Percentiles rank a stretch among this genome's conserved stretches.
phyloP scores from a whole-genome alignment of 2,888 invertebrate genomes.

The Caenorhabditis wallacei region DNA sequence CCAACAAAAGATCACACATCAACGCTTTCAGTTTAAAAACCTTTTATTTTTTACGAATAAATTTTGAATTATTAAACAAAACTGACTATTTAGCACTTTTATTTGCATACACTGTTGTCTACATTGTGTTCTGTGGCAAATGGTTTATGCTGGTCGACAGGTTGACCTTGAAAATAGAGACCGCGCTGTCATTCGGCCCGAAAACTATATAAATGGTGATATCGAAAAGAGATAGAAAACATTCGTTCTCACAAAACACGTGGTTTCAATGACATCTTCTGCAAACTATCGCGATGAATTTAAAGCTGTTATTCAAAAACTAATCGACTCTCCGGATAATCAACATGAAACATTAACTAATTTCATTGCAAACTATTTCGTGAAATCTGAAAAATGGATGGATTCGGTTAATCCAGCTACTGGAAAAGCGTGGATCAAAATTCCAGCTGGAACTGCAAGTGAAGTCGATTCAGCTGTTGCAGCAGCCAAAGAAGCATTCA shows the following conservation, averaged over 20 bases:
- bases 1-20: slow-evolving; percentile 48
- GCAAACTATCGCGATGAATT: slow-evolving; percentile 43
- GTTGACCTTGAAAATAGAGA: slow-evolving; percentile 53
- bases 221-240: slow-evolving; percentile 31
- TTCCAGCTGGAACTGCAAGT: slow-evolving; percentile 84
- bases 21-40: slow-evolving; percentile 34
- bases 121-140: slow-evolving; percentile 25
- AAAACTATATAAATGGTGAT: slow-evolving; percentile 36
- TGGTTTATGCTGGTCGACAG: slow-evolving; percentile 13
- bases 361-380: slow-evolving; percentile 73
- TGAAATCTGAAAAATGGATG: slow-evolving; percentile 55
- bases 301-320: slow-evolving; percentile 46
- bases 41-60: slow-evolving; percentile 12
- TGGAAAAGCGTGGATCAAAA: slow-evolving; percentile 75
- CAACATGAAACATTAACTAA: slow-evolving; percentile 70
- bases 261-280: slow-evolving; percentile 23
- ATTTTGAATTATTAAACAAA: slow-evolving; percentile 8
- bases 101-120: slow-evolving; percentile 24
- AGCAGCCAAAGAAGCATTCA: slow-evolving; percentile 85
- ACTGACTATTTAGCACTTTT: not conserved
- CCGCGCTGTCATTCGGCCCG: slow-evolving; percentile 5
- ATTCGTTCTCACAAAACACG: slow-evolving; percentile 14
- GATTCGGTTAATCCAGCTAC: slow-evolving; percentile 74
- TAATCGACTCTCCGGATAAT: slow-evolving; percentile 56
- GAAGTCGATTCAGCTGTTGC: slow-evolving; percentile 84